These are phyloP conservation scores for Peucedramus taeniatus DNA, from an alignment of 2,113 vertebrate genomes.

Conservation along the genomic window DNA sequence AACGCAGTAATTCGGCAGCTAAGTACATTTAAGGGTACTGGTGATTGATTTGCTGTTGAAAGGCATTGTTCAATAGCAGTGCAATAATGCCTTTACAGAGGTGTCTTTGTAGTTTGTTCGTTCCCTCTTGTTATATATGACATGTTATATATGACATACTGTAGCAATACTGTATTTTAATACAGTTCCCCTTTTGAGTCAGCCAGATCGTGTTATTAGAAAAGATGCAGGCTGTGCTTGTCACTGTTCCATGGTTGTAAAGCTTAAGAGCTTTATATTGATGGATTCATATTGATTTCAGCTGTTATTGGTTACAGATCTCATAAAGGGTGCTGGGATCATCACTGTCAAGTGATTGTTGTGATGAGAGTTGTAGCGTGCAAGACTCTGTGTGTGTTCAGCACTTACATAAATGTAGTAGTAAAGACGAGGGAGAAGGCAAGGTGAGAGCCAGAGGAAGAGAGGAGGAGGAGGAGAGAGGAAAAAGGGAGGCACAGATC, in stretches of 20 bases:
- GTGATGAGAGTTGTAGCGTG: neutral
- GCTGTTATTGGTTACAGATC: neutral
- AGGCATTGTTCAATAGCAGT: neutral
- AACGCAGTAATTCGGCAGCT: neutral
- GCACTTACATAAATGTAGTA: neutral
- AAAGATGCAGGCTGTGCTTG: neutral
- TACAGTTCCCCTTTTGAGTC: neutral
- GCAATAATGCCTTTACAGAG: neutral
- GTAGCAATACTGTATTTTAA: neutral
- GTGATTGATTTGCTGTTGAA: neutral
- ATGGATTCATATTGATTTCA: neutral
- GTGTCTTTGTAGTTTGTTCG: neutral
- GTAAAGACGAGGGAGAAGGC: neutral
- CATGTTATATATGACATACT: neutral
- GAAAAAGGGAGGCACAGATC: neutral
- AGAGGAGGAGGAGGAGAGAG: neutral
- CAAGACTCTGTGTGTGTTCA: neutral
- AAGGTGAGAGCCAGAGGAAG: neutral
- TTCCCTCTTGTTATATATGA: neutral
- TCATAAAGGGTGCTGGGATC: neutral
- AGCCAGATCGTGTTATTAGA: neutral
- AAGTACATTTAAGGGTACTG: neutral
- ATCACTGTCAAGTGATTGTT: neutral
- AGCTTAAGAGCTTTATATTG: neutral
- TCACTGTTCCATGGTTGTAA: neutral